A percentile compares a stretch with the other conserved stretches of the same genome.
Evolutionary conservation across 2,888 invertebrate genomes (phyloP).

Genomic region (Ceramica pisi): DNA sequence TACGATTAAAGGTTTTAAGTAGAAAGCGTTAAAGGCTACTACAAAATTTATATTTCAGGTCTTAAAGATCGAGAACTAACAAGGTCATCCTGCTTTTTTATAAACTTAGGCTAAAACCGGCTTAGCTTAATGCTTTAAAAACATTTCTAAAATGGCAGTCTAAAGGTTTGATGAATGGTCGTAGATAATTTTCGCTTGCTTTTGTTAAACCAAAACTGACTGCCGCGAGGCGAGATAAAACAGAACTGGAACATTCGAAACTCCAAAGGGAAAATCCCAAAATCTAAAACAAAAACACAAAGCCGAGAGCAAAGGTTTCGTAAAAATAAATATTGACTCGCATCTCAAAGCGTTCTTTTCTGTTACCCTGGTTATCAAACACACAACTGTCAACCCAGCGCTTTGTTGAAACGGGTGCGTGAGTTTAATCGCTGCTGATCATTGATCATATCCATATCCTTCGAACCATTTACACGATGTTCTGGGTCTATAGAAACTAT

Average conservation of each 20-base stretch:
- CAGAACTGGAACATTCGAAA: conserved; percentile 27
- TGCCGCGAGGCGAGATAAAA: conserved; percentile 35
- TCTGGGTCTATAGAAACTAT: background rate
- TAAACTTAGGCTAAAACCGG: conserved; percentile 17
- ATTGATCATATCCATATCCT: conserved; percentile 46
- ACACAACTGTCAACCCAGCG: conserved; percentile 25
- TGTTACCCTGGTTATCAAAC: conserved; percentile 49
- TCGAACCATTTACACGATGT: background rate
- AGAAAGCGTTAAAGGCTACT: background rate
- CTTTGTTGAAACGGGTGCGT: conserved; percentile 42
- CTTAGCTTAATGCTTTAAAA: conserved; percentile 28
- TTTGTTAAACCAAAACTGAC: conserved; percentile 32
- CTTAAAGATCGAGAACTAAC: conserved; percentile 4
- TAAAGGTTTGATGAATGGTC: conserved; percentile 31
- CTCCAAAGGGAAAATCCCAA: conserved; percentile 28
- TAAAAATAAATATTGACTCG: conserved; percentile 52
- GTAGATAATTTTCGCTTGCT: conserved; percentile 11
- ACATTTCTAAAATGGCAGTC: conserved; percentile 22
- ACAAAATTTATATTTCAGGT: conserved; percentile 1
- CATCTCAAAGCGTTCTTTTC: conserved; percentile 45
- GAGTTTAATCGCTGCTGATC: conserved; percentile 56
- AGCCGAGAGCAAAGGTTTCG: conserved; percentile 35
- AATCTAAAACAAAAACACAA: conserved; percentile 42
- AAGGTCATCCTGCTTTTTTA: background rate
- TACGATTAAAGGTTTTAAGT: background rate